phyloP scores from a whole-genome alignment of 1,140 invertebrate genomes.

The Drosophila parvula region DNA sequence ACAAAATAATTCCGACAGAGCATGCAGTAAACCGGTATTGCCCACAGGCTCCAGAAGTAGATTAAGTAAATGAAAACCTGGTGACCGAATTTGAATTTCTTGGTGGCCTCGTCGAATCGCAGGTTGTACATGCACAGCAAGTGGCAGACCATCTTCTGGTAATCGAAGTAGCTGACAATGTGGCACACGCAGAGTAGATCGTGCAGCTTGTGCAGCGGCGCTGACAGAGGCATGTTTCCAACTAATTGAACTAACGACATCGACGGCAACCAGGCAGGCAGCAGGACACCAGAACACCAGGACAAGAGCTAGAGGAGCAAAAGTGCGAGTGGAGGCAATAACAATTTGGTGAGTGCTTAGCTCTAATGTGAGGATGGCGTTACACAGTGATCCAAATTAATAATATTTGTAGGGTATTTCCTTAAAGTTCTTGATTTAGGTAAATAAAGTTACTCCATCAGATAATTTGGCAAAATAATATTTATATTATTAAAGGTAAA shows the following conservation, averaged over 20 bases:
- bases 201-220: slow-evolving; percentile 27
- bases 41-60: not conserved
- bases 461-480: not conserved
- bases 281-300: slow-evolving; percentile 7
- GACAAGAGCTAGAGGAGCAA: not conserved
- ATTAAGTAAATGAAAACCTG: slow-evolving; percentile 19
- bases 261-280: not conserved
- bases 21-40: rapidly evolving
- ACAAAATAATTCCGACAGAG: rapidly evolving
- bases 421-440: not conserved
- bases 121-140: slow-evolving; percentile 30
- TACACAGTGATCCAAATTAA: slow-evolving; percentile 12
- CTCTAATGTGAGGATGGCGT: slow-evolving; percentile 55
- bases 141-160: slow-evolving; percentile 33
- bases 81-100: slow-evolving; percentile 23
- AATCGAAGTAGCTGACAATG: slow-evolving; percentile 44
- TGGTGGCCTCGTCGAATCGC: slow-evolving; percentile 17
- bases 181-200: slow-evolving; percentile 48
- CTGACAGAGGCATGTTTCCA: slow-evolving; percentile 38
- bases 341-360: slow-evolving; percentile 65
- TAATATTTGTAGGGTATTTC: not conserved
- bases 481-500: not conserved
- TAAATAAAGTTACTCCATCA: not conserved
- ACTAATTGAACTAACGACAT: slow-evolving; percentile 36
- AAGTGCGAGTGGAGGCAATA: slow-evolving; percentile 30